Base-by-base conservation (phyloP, 92 coral and sea anemone species). In the Bergia puertoricense region DNA sequence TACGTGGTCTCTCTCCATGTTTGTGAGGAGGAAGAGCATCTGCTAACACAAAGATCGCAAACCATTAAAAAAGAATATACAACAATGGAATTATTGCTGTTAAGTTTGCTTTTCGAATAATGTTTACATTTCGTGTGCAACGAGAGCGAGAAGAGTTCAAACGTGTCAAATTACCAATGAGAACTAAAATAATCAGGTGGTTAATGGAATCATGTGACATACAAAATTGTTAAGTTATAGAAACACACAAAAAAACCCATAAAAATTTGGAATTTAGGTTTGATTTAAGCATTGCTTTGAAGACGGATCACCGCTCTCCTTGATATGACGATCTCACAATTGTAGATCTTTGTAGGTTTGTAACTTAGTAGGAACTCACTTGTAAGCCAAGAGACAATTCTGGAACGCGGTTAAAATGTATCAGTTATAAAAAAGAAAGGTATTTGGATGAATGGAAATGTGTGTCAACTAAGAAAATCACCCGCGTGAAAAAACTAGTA, bases 1-100 rank as follows among this genome's bases (percentile, higher is more conserved):
- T 84, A 84, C 87, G 8, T 68, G 87, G 87, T 73, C 87, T 84
- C 66, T 84, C 87, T 46, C 86, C 86, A 8, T 66, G 86, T 30
- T 50, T 14, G 4, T 13, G 86, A 66, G 86, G 77, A 8, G 86
- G 86, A 1, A 43, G 9, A 15, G 59, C 38, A 71, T 84, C 87
- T 84, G 77, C 30, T 8, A 43, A 82, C 20, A 76, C 66, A 78
- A n/a, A 30, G 41, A 41, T 51, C 79, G 51, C 4, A 14, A 75
- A 16, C 48, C 37, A 5, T 42, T 18, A 74, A 38, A 74, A 6
- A 15, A 13, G 44, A 72, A n/a, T 23, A 13, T 11, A 38, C 37
- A 72, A 40, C 16, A 2, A 72, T 16, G 40, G 4, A 72, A 3
- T 6, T 30, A 11, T 30, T 72, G 43, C 15, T 36, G 4, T 6